Conservation (phyloP, 1,140 invertebrate genomes). For the Meloidogyne chitwoodi region DNA sequence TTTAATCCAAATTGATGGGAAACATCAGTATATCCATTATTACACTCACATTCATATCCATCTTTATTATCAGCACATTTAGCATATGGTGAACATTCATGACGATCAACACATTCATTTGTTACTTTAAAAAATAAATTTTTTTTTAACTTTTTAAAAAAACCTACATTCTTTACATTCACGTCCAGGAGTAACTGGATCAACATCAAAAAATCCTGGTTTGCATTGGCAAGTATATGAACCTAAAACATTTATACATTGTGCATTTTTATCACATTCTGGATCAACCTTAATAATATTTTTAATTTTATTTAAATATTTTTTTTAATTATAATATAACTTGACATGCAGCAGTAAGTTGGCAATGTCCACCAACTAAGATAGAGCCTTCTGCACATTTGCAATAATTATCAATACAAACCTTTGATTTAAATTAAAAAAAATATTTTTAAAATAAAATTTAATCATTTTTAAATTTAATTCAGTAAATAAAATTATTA, state of each 20-base stretch:
- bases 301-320: not conserved
- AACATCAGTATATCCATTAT: conserved; percentile 58
- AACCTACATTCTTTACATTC: conserved; percentile 56
- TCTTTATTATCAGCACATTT: conserved; percentile 60
- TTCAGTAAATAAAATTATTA: too few relatives aligned
- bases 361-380: conserved; percentile 7
- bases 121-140: conserved; percentile 40
- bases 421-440: not conserved
- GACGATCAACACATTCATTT: conserved; percentile 55
- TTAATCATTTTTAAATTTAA: too few relatives aligned
- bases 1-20: conserved; percentile 52
- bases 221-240: conserved; percentile 56
- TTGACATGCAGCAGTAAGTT: conserved; percentile 18
- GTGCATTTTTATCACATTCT: conserved; percentile 57
- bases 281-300: conserved; percentile 21
- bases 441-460: too few relatives aligned
- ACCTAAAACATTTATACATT: conserved; percentile 54
- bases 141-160: not conserved
- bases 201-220: conserved; percentile 53
- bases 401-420: not conserved
- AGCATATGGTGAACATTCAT: conserved; percentile 59
- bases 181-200: conserved; percentile 52
- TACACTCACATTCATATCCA: conserved; percentile 60
- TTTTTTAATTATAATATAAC: not conserved
- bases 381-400: conserved; percentile 14